Percentiles rank a stretch among this genome's conserved stretches.
Evolutionary conservation across 2,797 vertebrate species (phyloP).

Genomic region (Paratrypauchen microcephalus): DNA sequence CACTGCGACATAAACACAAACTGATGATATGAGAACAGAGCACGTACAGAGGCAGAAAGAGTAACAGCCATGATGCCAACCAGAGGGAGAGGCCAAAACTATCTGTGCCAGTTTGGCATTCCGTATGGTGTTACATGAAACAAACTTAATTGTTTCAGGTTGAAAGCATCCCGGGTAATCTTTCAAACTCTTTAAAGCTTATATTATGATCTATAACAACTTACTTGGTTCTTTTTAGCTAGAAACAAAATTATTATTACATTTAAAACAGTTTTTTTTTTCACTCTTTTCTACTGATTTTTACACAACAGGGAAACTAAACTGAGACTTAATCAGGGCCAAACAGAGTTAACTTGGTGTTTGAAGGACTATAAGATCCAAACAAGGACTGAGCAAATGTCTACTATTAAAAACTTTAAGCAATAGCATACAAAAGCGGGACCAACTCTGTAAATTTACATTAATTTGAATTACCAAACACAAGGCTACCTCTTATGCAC

Average conservation of each 20-base stretch:
- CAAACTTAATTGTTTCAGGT: neutral
- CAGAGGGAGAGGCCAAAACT: neutral
- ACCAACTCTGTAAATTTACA: neutral
- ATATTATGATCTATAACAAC: too few relatives aligned
- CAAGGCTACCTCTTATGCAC: too few relatives aligned
- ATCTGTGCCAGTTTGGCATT: neutral
- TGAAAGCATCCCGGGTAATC: too few relatives aligned
- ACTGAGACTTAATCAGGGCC: neutral
- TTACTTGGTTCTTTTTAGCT: neutral
- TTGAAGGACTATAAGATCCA: too few relatives aligned
- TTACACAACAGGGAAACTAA: neutral
- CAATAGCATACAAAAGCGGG: neutral
- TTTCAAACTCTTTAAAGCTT: too few relatives aligned
- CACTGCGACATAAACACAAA: slow-evolving; percentile 52
- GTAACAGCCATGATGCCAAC: neutral
- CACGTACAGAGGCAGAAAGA: slow-evolving; percentile 9
- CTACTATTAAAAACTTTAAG: too few relatives aligned
- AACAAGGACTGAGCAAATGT: too few relatives aligned
- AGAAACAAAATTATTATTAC: neutral
- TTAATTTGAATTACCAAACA: neutral
- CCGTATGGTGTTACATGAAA: neutral
- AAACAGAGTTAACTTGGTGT: neutral
- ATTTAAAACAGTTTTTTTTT: neutral
- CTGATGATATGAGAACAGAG: slow-evolving; percentile 19
- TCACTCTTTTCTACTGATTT: neutral